phyloP scores from a whole-genome alignment of 2,113 vertebrate genomes.

The Poecilia latipinna region DNA sequence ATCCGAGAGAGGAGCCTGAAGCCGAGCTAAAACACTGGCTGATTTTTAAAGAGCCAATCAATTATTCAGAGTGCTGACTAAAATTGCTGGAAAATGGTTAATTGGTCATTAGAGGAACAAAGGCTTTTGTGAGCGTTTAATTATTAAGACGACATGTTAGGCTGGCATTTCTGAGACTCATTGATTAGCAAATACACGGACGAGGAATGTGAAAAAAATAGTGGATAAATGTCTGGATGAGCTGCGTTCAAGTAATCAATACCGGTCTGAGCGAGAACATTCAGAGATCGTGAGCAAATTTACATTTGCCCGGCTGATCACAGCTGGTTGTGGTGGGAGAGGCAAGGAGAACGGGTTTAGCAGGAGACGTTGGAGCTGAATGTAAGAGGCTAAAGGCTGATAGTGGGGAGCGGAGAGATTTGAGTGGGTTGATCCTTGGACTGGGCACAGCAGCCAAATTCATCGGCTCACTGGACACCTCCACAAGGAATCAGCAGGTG shows the following conservation, averaged over 20 bases:
- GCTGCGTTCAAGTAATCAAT: slow-evolving; percentile 44
- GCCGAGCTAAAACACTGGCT: slow-evolving; percentile 56
- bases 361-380: slow-evolving; percentile 22
- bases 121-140: slow-evolving; percentile 73
- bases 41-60: slow-evolving; percentile 75
- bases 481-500: slow-evolving; percentile 60
- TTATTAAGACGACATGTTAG: slow-evolving; percentile 73
- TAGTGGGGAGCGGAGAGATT: slow-evolving; percentile 37
- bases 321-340: slow-evolving; percentile 22
- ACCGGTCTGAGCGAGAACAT: slow-evolving; percentile 43
- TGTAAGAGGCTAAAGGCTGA: slow-evolving; percentile 25
- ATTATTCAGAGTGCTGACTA: slow-evolving; percentile 75
- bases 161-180: slow-evolving; percentile 46
- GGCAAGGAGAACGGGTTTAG: slow-evolving; percentile 32
- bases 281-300: slow-evolving; percentile 46
- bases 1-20: slow-evolving; percentile 64
- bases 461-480: slow-evolving; percentile 64
- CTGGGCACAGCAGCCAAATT: slow-evolving; percentile 54
- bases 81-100: slow-evolving; percentile 76
- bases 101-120: slow-evolving; percentile 82
- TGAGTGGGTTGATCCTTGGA: slow-evolving; percentile 47
- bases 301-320: slow-evolving; percentile 50
- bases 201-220: slow-evolving; percentile 49
- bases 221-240: slow-evolving; percentile 13
- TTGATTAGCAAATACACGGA: slow-evolving; percentile 62